Conservation (phyloP, 2,113 vertebrate species). For the Nansenia antarctica region DNA sequence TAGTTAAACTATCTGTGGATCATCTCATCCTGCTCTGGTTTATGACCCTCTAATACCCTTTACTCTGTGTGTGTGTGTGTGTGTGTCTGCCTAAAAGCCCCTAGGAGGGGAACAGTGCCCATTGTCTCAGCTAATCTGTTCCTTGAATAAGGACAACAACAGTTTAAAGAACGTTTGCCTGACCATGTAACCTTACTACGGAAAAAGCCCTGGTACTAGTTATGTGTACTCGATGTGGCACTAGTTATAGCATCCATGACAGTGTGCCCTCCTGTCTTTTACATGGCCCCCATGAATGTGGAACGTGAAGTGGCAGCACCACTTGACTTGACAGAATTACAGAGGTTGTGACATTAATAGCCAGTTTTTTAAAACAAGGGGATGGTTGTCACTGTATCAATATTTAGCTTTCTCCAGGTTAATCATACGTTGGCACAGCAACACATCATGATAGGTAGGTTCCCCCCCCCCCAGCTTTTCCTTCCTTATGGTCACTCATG, state of each 20-base stretch:
- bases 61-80: neutral
- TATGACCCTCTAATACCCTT: neutral
- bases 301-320: neutral
- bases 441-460: neutral
- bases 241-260: neutral
- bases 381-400: conserved; percentile 5
- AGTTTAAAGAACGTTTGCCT: too few species aligned
- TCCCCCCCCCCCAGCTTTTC: conserved; percentile 1
- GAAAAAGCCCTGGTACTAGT: too few species aligned
- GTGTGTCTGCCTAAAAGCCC: conserved; percentile 10
- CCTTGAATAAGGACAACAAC: conserved; percentile 24
- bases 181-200: too few species aligned
- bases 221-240: neutral
- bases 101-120: conserved; percentile 32
- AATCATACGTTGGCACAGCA: conserved; percentile 44
- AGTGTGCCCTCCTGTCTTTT: neutral
- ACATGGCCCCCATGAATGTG: neutral
- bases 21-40: neutral
- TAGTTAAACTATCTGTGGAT: neutral
- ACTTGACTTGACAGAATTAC: neutral
- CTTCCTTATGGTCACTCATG: conserved; percentile 24
- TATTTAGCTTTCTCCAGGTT: conserved; percentile 42
- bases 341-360: neutral
- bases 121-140: conserved; percentile 43
- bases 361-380: conserved; percentile 15